A percentile compares a stretch with the other conserved stretches of the same genome.
These are phyloP conservation scores for Hystrix cristata DNA, from an alignment of 2,113 vertebrate species.

Conservation along the genomic window DNA sequence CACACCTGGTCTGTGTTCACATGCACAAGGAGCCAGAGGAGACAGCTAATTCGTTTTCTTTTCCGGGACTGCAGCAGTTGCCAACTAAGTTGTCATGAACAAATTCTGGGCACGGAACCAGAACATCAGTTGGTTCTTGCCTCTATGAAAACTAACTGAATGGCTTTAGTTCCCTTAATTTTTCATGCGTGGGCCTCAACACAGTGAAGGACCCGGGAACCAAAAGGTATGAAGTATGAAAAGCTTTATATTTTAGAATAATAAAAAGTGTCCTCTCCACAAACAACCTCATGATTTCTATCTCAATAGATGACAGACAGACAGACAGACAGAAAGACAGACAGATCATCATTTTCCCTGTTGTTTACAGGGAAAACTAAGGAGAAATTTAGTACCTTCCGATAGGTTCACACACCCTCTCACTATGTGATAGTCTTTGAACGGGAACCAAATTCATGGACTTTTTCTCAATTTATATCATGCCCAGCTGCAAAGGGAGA, in stretches of 20 bases:
- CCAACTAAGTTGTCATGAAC: not conserved
- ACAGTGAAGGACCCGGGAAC: not conserved
- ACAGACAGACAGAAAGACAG: not conserved
- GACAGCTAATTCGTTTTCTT: not conserved
- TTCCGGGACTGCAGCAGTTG: not conserved
- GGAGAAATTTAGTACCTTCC: not conserved
- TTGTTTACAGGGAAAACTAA: not conserved
- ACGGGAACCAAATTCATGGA: not conserved
- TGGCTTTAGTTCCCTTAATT: not conserved
- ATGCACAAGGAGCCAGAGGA: not conserved
- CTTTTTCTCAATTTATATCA: not conserved
- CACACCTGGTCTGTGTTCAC: not conserved
- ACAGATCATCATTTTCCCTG: not conserved
- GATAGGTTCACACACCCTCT: not conserved
- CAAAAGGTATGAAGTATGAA: not conserved
- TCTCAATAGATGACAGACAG: not conserved
- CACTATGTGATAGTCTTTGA: not conserved
- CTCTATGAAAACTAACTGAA: not conserved
- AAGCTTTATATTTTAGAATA: not conserved
- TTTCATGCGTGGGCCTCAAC: not conserved
- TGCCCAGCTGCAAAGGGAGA: not conserved
- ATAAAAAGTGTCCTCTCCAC: not conserved
- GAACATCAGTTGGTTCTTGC: not conserved
- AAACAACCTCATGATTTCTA: not conserved
- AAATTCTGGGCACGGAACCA: too few species aligned